Evolutionary conservation across 1,140 invertebrate genomes (phyloP).

Genomic region (Euschistus heros): DNA sequence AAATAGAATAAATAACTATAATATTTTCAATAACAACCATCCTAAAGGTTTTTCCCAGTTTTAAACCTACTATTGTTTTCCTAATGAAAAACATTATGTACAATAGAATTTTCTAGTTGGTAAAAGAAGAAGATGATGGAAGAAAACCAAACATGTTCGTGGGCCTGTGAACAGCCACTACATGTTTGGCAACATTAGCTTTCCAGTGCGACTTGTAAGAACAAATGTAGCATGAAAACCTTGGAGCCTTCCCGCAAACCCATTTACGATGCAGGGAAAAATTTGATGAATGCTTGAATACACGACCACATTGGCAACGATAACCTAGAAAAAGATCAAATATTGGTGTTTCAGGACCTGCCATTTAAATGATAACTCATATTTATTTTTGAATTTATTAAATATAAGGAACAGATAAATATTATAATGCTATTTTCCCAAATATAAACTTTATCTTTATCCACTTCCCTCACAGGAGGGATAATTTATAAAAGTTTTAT

Average conservation of each 20-base stretch:
- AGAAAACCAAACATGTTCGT: not conserved
- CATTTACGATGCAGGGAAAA: conserved; percentile 35
- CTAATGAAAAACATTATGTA: not conserved
- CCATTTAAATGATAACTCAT: not conserved
- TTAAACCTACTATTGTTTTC: not conserved
- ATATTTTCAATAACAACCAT: not conserved
- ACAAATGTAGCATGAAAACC: conserved; percentile 36
- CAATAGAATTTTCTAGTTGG: not conserved
- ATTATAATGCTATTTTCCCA: no score
- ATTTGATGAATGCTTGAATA: conserved; percentile 24
- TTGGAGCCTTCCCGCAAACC: conserved; percentile 47
- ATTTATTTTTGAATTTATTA: not conserved
- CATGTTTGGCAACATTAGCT: conserved; percentile 35
- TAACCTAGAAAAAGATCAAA: not conserved
- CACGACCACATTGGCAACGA: conserved; percentile 24
- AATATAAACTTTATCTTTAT: no score
- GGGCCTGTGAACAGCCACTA: conserved; percentile 8
- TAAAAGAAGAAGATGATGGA: not conserved
- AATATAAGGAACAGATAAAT: not conserved
- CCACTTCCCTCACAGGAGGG: no score
- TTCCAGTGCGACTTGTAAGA: conserved; percentile 43
- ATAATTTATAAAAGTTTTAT: no score
- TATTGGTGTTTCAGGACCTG: no score
- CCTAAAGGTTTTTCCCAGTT: not conserved
- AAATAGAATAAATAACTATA: not conserved